These are phyloP conservation scores for Drosophila bipectinata DNA, from an alignment of 1,140 invertebrate species.

Conservation along the genomic window DNA sequence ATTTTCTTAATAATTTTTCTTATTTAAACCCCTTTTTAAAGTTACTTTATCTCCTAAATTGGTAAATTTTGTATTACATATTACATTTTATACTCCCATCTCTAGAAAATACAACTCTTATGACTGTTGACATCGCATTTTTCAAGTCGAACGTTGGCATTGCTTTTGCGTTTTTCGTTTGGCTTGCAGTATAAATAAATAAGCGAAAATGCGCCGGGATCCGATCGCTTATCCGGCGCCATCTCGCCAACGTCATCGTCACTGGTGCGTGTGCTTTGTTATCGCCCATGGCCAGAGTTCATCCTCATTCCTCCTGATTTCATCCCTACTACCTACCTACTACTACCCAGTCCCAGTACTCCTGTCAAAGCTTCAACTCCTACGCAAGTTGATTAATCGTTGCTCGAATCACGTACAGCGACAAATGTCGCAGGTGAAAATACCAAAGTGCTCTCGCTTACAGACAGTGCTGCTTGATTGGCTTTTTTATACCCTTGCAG, in stretches of 20 bases:
- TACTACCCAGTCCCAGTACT: not conserved
- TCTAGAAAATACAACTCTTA: not conserved
- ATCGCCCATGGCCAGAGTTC: conserved; percentile 41
- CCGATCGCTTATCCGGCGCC: conserved; percentile 33
- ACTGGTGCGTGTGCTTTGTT: conserved; percentile 46
- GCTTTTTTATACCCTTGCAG: too few species aligned
- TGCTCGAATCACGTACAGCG: conserved; percentile 69
- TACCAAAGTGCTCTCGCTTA: conserved; percentile 5
- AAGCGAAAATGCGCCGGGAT: conserved; percentile 41
- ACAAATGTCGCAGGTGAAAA: conserved; percentile 74
- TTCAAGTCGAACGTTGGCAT: conserved; percentile 22
- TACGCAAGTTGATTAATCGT: conserved; percentile 71
- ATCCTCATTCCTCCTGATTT: not conserved
- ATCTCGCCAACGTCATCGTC: conserved; percentile 12
- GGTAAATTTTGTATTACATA: not conserved
- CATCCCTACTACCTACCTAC: not conserved
- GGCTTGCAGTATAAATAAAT: conserved; percentile 63
- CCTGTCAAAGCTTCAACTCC: conserved; percentile 7
- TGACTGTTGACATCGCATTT: conserved; percentile 54
- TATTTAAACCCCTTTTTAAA: not conserved
- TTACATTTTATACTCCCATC: not conserved
- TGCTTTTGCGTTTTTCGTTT: conserved; percentile 52
- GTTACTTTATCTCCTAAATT: not conserved
- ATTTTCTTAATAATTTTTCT: too few species aligned
- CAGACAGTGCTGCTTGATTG: not conserved